phyloP scores from a whole-genome alignment of 2,113 vertebrate species.

The Malurus alboscapulatus region DNA sequence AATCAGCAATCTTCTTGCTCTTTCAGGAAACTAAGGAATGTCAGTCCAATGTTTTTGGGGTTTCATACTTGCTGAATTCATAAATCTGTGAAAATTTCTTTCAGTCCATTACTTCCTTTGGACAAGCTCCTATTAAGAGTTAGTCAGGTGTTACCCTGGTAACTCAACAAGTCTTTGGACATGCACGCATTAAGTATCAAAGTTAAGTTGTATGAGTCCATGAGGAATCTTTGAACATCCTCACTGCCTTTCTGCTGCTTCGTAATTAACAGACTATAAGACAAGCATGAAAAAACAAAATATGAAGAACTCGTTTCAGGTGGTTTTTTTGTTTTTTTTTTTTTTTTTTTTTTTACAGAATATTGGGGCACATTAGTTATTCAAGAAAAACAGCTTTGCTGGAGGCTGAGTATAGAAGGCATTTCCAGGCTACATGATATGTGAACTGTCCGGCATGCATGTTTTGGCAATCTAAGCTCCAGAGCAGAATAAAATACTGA shows the following conservation, averaged over 20 bases:
- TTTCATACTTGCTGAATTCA: background rate
- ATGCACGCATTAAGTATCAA: background rate
- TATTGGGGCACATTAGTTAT: background rate
- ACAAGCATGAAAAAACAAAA: background rate
- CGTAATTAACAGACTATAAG: background rate
- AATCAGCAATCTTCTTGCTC: background rate
- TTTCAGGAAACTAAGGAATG: background rate
- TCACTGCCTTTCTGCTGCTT: background rate
- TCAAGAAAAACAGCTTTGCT: background rate
- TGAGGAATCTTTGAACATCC: background rate
- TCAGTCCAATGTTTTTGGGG: background rate
- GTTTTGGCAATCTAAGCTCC: background rate
- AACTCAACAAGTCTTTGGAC: background rate
- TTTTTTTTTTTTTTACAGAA: background rate
- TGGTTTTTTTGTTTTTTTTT: too few species aligned
- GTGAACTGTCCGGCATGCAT: background rate
- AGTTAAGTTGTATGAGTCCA: background rate
- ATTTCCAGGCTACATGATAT: background rate
- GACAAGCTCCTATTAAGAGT: background rate
- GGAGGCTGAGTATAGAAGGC: background rate
- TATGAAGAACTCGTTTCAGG: background rate
- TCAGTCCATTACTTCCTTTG: background rate
- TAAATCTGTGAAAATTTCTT: background rate
- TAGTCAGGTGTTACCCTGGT: background rate
- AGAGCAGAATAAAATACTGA: background rate